These are phyloP conservation scores for Glossosoma conforme DNA, from an alignment of 1,140 invertebrate species.

Conservation along the genomic window DNA sequence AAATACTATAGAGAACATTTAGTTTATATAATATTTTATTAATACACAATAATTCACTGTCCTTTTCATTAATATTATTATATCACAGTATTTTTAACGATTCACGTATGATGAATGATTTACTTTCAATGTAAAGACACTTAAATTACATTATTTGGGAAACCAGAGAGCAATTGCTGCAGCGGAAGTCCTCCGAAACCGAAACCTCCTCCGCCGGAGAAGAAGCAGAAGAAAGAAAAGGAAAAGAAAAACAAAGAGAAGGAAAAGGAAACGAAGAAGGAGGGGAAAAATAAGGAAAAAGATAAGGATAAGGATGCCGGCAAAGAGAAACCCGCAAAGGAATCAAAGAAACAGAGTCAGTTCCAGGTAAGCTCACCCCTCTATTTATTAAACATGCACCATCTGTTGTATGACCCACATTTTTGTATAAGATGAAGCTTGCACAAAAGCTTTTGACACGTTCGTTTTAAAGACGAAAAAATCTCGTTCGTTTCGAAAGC, in stretches of 20 bases:
- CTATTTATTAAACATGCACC: no score
- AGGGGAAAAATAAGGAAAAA: conserved; percentile 54
- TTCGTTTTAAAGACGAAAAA: no score
- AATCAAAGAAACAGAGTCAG: conserved; percentile 58
- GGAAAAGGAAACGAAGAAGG: conserved; percentile 54
- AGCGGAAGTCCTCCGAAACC: conserved; percentile 62
- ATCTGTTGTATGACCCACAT: neutral
- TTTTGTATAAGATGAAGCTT: no score
- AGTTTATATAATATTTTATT: neutral
- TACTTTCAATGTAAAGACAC: neutral
- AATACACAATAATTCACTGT: neutral
- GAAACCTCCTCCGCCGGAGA: conserved; percentile 63
- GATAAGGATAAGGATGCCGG: conserved; percentile 50
- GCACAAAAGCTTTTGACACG: no score
- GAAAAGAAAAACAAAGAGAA: conserved; percentile 63
- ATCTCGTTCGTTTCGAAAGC: no score
- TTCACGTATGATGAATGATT: conserved; percentile 1
- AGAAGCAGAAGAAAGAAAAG: conserved; percentile 68
- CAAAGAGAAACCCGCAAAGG: conserved; percentile 54
- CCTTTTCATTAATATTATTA: neutral
- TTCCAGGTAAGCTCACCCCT: conserved; percentile 56
- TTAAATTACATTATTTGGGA: neutral
- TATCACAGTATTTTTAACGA: neutral
- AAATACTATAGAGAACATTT: neutral
- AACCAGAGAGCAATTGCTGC: conserved; percentile 73